Evolutionary conservation across 2,888 invertebrate species (phyloP), one percentile per base, ranked within the genome.

Genomic region (Masnerella sp.): DNA sequence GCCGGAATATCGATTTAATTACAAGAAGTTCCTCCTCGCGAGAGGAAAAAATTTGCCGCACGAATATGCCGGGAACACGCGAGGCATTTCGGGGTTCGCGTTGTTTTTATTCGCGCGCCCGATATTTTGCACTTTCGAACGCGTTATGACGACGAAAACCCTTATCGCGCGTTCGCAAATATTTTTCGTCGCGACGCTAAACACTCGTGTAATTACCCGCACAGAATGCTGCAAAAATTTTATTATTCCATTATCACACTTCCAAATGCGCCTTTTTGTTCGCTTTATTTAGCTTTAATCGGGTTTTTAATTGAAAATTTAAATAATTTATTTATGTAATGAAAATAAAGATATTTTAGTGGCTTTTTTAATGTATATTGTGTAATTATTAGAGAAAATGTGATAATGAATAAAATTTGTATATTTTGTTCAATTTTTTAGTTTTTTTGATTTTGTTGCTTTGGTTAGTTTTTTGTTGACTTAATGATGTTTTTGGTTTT

Each of bases 1-100:
- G n/a, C n/a, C n/a, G n/a, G 34, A 64, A 64, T 52, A 64, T 52
- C 51, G 62, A 64, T 64, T 64, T 64, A 43, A 64, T 64, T 64
- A 34, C 25, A 52, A 64, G 52, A 52, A 34, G 62, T 64, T 43
- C 12, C 36, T 11, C 11, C 8, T 38, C n/a, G n/a, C n/a, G 22
- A 20, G 52, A n/a, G 8, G 22, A 30, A 30, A 61, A 61, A 64
- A 34, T 32, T 5, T 17, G 15, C 43, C n/a, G 62, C 62, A 64
- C 62, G 62, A 64, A 64, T 52, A 9, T 38, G 30, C 17, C 11
- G n/a, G 34, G 7, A 42, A 25, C 62, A 64, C 62, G 62, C 62
- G 62, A 64, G 25, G 52, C 42, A 17, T 64, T 51, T 64, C 52
- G 18, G 62, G 32, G 52, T 52, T 17, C 49, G 49, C 17, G 30